Base-by-base conservation (phyloP, 2,113 vertebrate genomes). In the Arenaria interpres region DNA sequence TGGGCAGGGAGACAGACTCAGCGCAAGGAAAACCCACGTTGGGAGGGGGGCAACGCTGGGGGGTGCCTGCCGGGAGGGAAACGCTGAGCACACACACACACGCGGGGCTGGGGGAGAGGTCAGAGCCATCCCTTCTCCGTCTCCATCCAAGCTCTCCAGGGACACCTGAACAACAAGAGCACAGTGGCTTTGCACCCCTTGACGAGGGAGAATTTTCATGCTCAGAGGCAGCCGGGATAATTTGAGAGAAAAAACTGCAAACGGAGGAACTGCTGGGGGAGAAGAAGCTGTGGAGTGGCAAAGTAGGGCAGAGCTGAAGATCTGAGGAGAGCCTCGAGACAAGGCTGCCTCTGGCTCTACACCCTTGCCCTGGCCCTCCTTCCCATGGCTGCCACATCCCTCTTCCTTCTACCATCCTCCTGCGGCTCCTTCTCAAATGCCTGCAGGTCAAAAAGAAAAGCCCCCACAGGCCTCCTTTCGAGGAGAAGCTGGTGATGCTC, bases 1-100 rank as follows among this genome's bases (percentile, higher is more conserved):
- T 91, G 90, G 96, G 93, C 93, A 89, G 63, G 46, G 93, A 95
- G 93, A 75, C 81, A 85, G 96, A 85, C 88, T 85, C 91, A 90
- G 83, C 4, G 1, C 57, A 57, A 87, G 84, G 87, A 88, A 82
- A 92, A 66, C 68, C 80, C 84, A 86, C 13, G 4, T 48, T 53
- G 0, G 1, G 67, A 89, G 78, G 30, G 57, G 77, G 72, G 33
- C 63, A 41, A 9, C 69, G 73, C 54, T 66, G 93, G 69, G 76
- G 87, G 63, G 76, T 57, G 88, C 39, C 76, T 91, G 88, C 48
- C 4, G 12, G 77, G 50, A 85, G 50, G 63, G 64, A 87, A 81
- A 57, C 2, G 4, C 45, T 14, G 53, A 89, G 50, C 63, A 17
- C 7, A 1, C 30, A 27, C n/a, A 41, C 9, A 10, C 0, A 51